These are phyloP conservation scores for Peromyscus eremicus DNA, from an alignment of 2,797 vertebrate species.

Conservation along the genomic window DNA sequence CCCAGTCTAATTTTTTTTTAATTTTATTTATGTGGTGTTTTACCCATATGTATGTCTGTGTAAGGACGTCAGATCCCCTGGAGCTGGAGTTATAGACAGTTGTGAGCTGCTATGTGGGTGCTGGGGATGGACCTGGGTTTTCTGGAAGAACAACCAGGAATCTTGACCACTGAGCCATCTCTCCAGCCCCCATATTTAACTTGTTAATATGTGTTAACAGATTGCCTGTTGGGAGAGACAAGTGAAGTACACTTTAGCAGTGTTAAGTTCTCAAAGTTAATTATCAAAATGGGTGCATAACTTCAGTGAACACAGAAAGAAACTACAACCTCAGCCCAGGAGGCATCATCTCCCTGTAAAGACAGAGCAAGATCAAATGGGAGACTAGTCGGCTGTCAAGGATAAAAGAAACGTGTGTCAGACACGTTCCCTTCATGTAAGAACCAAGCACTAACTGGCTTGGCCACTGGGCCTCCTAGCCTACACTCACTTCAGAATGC, in stretches of 20 bases:
- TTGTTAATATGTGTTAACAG: neutral
- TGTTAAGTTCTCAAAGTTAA: slow-evolving; percentile 32
- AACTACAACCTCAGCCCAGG: neutral
- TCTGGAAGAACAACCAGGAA: neutral
- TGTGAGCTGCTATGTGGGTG: neutral
- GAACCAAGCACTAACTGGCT: neutral
- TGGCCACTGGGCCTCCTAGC: neutral
- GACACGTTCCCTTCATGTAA: neutral
- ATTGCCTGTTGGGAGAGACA: neutral
- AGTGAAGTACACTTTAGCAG: neutral
- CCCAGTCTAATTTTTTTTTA: neutral
- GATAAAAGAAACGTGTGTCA: neutral
- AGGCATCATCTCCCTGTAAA: neutral
- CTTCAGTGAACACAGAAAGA: slow-evolving; percentile 30
- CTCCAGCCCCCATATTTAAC: neutral
- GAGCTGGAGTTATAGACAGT: neutral
- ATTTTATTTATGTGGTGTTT: neutral
- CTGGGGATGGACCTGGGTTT: neutral
- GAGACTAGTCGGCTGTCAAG: neutral
- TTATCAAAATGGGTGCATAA: neutral
- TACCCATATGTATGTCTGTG: too few relatives aligned
- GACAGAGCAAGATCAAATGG: neutral
- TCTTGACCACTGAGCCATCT: neutral
- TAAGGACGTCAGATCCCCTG: neutral
- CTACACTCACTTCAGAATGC: slow-evolving; percentile 36